phyloP scores from a whole-genome alignment of 92 coral and sea anemone species.

The Muricea muricata region DNA sequence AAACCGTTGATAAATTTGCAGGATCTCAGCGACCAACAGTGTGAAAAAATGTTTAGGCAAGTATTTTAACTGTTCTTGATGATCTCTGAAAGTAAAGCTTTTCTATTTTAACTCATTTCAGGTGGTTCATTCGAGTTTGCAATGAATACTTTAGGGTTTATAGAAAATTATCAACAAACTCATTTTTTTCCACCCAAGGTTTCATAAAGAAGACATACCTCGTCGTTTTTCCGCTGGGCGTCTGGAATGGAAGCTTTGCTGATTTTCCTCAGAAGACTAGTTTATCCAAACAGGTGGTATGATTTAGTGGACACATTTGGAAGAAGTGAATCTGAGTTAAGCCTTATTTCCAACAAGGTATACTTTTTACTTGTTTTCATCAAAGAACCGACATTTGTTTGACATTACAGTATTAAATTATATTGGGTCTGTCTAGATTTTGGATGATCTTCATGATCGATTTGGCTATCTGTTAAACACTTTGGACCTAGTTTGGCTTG shows the following conservation, averaged over 20 bases:
- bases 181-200: conserved; percentile 33
- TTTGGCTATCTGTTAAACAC: conserved; percentile 55
- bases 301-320: conserved; percentile 55
- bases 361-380: neutral
- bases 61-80: neutral
- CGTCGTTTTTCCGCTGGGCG: conserved; percentile 46
- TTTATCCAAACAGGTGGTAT: conserved; percentile 63
- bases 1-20: conserved; percentile 13
- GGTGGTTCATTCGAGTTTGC: no score
- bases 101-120: no score
- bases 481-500: conserved; percentile 62
- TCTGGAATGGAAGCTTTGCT: conserved; percentile 59
- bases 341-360: conserved; percentile 58
- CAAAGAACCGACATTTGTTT: no score
- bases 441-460: conserved; percentile 63
- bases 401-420: no score
- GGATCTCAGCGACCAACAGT: conserved; percentile 37
- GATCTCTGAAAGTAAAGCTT: neutral
- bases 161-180: neutral
- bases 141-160: no score
- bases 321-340: conserved; percentile 58
- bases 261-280: conserved; percentile 44
- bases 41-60: no score
- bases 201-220: conserved; percentile 64
- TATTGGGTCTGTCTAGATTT: no score